phyloP scores from a whole-genome alignment of 1,140 invertebrate genomes.

The Spodoptera frugiperda region DNA sequence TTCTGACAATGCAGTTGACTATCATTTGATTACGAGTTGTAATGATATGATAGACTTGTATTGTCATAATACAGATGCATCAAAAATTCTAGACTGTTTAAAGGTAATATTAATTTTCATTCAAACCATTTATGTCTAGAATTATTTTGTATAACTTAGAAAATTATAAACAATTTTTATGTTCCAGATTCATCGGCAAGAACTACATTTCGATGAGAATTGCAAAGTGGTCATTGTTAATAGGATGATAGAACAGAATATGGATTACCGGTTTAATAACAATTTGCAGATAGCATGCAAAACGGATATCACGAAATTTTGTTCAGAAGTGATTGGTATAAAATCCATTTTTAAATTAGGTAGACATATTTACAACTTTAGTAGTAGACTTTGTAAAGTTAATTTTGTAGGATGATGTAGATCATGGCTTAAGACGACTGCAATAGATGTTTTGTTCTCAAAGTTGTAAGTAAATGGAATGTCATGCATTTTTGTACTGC shows the following conservation, averaged over 20 bases:
- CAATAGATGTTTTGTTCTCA: too few relatives aligned
- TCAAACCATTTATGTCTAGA: neutral
- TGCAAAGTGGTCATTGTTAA: slow-evolving; percentile 95
- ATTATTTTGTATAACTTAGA: slow-evolving; percentile 1
- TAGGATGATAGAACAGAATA: slow-evolving; percentile 96
- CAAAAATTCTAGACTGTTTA: slow-evolving; percentile 90
- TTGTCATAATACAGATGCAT: slow-evolving; percentile 90
- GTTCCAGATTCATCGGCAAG: slow-evolving; percentile 91
- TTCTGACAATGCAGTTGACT: slow-evolving; percentile 94
- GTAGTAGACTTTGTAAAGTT: slow-evolving; percentile 1
- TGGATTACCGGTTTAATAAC: slow-evolving; percentile 97
- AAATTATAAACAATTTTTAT: slow-evolving; percentile 9
- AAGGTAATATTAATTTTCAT: slow-evolving; percentile 81
- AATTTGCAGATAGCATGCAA: slow-evolving; percentile 92
- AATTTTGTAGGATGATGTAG: too few relatives aligned
- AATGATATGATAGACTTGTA: slow-evolving; percentile 94
- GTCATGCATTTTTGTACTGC: too few relatives aligned
- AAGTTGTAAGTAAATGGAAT: too few relatives aligned
- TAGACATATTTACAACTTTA: slow-evolving; percentile 31
- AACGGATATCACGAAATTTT: slow-evolving; percentile 91
- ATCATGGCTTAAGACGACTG: too few relatives aligned
- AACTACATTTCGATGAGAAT: slow-evolving; percentile 93
- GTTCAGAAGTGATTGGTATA: slow-evolving; percentile 89
- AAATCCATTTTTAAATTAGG: slow-evolving; percentile 35
- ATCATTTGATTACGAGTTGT: slow-evolving; percentile 93